A percentile compares a stretch with the other conserved stretches of the same genome.
Conservation (phyloP, 2,888 invertebrate genomes). For the Limnephilus auricula region DNA sequence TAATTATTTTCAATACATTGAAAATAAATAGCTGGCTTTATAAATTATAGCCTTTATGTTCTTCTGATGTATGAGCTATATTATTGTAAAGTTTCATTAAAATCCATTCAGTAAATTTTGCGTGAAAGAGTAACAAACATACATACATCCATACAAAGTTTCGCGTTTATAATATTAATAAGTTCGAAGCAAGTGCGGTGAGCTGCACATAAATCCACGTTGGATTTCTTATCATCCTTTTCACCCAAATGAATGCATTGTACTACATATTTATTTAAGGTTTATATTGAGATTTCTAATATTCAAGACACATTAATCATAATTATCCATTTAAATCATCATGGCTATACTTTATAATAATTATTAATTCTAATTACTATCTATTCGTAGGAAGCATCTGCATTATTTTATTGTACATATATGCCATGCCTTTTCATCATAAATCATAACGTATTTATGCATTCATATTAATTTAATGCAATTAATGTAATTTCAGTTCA, state of each 20-base stretch:
- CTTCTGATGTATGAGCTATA: no score
- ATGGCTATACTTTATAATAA: neutral
- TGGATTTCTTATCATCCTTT: neutral
- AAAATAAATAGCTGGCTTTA: no score
- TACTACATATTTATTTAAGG: neutral
- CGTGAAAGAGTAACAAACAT: no score
- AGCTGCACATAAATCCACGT: no score
- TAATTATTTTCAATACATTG: no score
- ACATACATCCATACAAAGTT: no score
- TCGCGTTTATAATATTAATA: no score
- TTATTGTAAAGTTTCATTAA: no score
- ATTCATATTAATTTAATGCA: neutral
- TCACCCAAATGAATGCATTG: neutral
- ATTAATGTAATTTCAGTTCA: neutral
- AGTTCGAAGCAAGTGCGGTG: no score
- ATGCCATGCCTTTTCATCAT: neutral
- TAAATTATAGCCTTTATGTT: no score
- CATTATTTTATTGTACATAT: neutral
- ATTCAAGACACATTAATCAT: neutral
- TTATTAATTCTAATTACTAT: neutral
- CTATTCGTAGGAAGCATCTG: neutral
- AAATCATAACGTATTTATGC: neutral
- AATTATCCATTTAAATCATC: neutral
- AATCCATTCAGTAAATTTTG: no score
- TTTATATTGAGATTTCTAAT: neutral